A percentile compares a stretch with the other conserved stretches of the same genome.
phyloP scores from a whole-genome alignment of 1,140 invertebrate species.

The Atopsyche davidsoni region DNA sequence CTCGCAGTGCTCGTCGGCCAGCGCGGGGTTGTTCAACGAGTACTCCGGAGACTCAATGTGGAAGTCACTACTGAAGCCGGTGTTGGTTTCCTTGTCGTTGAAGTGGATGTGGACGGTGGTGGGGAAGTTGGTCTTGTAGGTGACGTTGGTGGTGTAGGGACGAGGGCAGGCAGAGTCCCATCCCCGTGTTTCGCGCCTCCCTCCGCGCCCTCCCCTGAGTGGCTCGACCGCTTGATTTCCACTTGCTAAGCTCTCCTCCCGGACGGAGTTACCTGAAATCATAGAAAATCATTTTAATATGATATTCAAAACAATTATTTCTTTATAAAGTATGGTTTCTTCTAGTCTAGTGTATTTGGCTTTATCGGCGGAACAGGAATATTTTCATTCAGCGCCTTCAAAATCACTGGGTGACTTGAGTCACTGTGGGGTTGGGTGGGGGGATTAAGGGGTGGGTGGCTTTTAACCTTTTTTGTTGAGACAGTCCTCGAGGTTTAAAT shows the following conservation, averaged over 20 bases:
- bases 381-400: too few relatives aligned
- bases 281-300: too few relatives aligned
- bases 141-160: slow-evolving; percentile 11
- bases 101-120: slow-evolving; percentile 15
- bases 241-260: slow-evolving; percentile 24
- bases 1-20: neutral
- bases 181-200: neutral
- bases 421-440: too few relatives aligned
- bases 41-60: neutral
- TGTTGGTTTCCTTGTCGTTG: slow-evolving; percentile 22
- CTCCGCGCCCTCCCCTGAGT: slow-evolving; percentile 12
- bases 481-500: too few relatives aligned
- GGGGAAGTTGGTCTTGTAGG: slow-evolving; percentile 13
- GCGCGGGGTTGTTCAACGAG: neutral
- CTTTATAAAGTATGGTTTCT: too few relatives aligned
- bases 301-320: too few relatives aligned
- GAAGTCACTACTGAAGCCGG: slow-evolving; percentile 2
- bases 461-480: too few relatives aligned
- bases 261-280: slow-evolving; percentile 26
- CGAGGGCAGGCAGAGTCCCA: neutral
- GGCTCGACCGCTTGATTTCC: slow-evolving; percentile 13
- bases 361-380: too few relatives aligned
- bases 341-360: too few relatives aligned
- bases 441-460: too few relatives aligned
- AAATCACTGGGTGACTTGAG: too few relatives aligned